Percentiles rank a stretch among this genome's conserved stretches.
phyloP scores from a whole-genome alignment of 2,797 vertebrate species.

The Danio aesculapii region DNA sequence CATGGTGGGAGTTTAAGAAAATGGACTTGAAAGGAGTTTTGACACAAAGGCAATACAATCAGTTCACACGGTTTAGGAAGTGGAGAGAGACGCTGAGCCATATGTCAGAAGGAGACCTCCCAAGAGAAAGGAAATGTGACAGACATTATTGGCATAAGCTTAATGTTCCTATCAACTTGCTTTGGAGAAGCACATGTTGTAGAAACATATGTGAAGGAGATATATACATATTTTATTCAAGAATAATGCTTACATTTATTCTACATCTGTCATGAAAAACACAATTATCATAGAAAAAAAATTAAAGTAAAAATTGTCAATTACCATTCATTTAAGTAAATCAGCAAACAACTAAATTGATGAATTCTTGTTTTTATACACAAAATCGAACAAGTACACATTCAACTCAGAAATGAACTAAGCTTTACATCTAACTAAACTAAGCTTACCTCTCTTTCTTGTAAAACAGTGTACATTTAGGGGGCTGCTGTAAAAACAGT shows the following conservation, averaged over 20 bases:
- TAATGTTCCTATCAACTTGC: constrained; percentile 64
- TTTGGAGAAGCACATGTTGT: constrained; percentile 59
- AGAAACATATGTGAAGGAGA: constrained; percentile 57
- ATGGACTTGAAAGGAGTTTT: constrained; percentile 51
- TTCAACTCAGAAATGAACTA: no score
- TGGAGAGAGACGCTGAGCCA: constrained; percentile 64
- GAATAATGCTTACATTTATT: neutral
- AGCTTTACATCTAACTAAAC: no score
- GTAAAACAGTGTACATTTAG: neutral
- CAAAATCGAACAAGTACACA: no score
- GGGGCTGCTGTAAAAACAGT: neutral
- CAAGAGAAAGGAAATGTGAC: constrained; percentile 73
- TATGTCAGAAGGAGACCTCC: constrained; percentile 76
- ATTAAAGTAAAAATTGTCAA: no score
- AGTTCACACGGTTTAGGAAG: constrained; percentile 50
- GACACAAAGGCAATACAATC: constrained; percentile 47
- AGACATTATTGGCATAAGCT: constrained; percentile 68
- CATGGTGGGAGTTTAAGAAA: constrained; percentile 33
- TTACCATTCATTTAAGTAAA: no score
- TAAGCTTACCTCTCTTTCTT: no score
- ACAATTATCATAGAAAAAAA: no score
- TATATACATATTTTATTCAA: no score
- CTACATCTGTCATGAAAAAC: no score
- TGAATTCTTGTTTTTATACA: no score
- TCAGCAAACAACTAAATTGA: no score